Evolutionary conservation across 2,888 invertebrate genomes (phyloP), one percentile per base, ranked within the genome.

Genomic region (Amorpha juglandis): DNA sequence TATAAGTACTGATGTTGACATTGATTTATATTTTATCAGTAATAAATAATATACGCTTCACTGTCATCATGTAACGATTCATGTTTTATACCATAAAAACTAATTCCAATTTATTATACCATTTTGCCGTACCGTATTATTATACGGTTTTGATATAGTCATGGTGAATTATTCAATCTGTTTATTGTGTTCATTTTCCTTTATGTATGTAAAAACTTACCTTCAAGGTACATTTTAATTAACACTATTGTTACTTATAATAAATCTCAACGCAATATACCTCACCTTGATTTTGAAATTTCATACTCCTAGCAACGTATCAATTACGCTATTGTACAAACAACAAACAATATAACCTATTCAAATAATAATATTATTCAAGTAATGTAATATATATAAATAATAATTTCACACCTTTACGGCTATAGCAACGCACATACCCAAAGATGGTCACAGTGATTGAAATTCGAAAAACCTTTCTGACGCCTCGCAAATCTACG

Each of bases 401-500:
- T 52, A 52, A 27, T 14, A 19, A 27, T 52, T 6, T 51, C 14
- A 14, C 27, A 52, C 19, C 16, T 19, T 19, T 52, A 45, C 3
- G 14, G 4, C 9, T 8, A 1, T 16, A 0, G 6, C 6, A 6
- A 19, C 58, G 38, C 19, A 58, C 42, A 42, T 14, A 9, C 9
- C 58, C 38, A 58, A 16, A 58, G 42, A 58, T 19, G 42, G 58
- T 38, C 12, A 7, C 14, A 52, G 14, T 38, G 58, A 50, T 55
- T 1, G 48, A 58, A 58, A 33, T 63, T 48, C 62, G 27, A 63
- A 16, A 64, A 67, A 63, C 38, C 0, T 8, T 19, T 50, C 42
- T 33, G 21, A 50, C 67, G 67, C 55, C 62, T 33, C 62, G 58
- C 65, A 48, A 63, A 33, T 19, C 9, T 51, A 50, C 33, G n/a